These are phyloP conservation scores for Lagopus muta DNA, from an alignment of 2,113 vertebrate genomes.

Conservation along the genomic window DNA sequence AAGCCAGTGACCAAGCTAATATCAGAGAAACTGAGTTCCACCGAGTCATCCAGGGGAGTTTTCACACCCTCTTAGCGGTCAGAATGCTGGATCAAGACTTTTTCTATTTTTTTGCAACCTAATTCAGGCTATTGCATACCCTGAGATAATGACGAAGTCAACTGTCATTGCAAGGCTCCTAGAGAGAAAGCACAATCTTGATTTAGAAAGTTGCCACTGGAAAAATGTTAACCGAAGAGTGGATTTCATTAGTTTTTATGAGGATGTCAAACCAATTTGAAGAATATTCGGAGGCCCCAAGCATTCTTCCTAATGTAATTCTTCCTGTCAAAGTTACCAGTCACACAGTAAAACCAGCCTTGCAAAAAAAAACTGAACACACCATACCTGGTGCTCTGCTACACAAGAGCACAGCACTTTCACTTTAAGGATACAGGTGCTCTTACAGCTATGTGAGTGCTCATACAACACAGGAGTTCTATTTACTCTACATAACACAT, in stretches of 20 bases:
- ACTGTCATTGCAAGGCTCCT: constrained; percentile 1
- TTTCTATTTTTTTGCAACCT: not conserved
- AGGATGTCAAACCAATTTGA: not conserved
- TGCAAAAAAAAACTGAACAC: not conserved
- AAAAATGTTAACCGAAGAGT: not conserved
- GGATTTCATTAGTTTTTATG: not conserved
- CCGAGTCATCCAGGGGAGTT: not conserved
- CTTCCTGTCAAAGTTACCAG: not conserved
- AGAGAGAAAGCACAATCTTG: constrained; percentile 4
- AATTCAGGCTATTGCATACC: not conserved
- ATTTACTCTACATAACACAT: not conserved
- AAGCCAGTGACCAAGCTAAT: not conserved
- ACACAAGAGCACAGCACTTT: not conserved
- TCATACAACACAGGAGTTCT: not conserved
- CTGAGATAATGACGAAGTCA: constrained; percentile 8
- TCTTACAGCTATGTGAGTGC: not conserved
- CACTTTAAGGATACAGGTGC: not conserved
- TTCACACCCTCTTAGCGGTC: not conserved
- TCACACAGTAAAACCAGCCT: not conserved
- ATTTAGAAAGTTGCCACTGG: not conserved
- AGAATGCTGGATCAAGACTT: accelerated
- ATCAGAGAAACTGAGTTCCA: not conserved
- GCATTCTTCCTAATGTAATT: not conserved
- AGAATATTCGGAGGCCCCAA: not conserved
- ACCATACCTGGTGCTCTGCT: not conserved